A percentile compares a stretch with the other conserved stretches of the same genome.
These are phyloP conservation scores for Clinocottus analis DNA, from an alignment of 2,113 vertebrate genomes.

Conservation along the genomic window DNA sequence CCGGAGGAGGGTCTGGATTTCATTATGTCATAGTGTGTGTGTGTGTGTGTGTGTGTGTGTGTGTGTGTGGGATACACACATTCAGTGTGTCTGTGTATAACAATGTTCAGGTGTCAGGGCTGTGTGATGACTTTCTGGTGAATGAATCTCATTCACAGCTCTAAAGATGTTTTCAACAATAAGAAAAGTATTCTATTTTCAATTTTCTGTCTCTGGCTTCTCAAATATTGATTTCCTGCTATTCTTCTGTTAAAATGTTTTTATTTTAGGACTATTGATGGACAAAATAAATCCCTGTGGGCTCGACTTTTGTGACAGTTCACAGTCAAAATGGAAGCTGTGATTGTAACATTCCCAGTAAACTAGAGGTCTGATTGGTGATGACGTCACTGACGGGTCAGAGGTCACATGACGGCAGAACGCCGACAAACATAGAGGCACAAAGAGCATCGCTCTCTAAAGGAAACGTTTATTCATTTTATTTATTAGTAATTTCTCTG, in stretches of 20 bases:
- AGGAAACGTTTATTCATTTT: too few relatives aligned
- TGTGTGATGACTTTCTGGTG: background rate
- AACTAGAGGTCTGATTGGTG: background rate
- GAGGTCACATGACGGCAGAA: slow-evolving; percentile 3
- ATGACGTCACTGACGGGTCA: slow-evolving; percentile 5
- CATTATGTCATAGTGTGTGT: slow-evolving; percentile 66
- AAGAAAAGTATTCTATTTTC: background rate
- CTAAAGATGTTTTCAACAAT: background rate
- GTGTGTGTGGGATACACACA: background rate
- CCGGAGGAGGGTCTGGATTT: slow-evolving; percentile 77
- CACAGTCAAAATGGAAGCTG: background rate
- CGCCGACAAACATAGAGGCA: background rate
- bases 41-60: slow-evolving; percentile 8
- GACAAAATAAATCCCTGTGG: too few relatives aligned
- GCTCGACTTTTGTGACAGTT: background rate
- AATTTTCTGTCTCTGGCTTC: background rate
- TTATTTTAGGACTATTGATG: too few relatives aligned
- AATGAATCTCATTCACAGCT: background rate
- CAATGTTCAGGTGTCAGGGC: background rate
- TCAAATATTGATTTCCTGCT: background rate
- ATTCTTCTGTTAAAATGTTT: background rate
- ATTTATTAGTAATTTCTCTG: too few relatives aligned
- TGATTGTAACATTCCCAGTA: background rate
- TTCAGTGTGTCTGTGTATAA: background rate
- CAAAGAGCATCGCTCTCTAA: background rate